Percentiles rank a stretch among this genome's conserved stretches.
These are phyloP conservation scores for Nezara viridula DNA, from an alignment of 2,888 invertebrate genomes.

Conservation along the genomic window DNA sequence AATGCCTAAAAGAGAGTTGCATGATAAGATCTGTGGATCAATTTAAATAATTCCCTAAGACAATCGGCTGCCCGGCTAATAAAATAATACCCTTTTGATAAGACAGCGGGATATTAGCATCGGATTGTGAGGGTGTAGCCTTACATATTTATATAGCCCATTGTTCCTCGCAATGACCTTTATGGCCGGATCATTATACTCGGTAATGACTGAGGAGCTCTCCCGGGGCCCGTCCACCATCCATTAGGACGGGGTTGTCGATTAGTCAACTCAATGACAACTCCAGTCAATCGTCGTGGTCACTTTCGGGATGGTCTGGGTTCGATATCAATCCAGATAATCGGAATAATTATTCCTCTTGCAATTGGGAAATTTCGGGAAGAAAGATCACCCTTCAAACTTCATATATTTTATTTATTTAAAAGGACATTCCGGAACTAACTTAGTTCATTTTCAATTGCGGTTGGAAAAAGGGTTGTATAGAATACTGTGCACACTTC, in stretches of 20 bases:
- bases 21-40: conserved; percentile 34
- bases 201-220: conserved; percentile 46
- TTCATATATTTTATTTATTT: too few species aligned
- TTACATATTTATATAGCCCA: conserved; percentile 53
- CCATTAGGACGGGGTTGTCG: background rate
- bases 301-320: background rate
- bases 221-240: background rate
- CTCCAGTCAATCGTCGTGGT: background rate
- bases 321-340: background rate
- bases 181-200: conserved; percentile 47
- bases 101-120: background rate
- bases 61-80: conserved; percentile 21
- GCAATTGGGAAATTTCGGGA: too few species aligned
- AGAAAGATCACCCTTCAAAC: too few species aligned
- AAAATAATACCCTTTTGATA: conserved; percentile 47
- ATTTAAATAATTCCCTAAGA: conserved; percentile 48
- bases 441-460: too few species aligned
- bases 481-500: too few species aligned
- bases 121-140: conserved; percentile 54
- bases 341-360: background rate
- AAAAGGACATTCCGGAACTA: too few species aligned
- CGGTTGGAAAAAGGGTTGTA: too few species aligned
- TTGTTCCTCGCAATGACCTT: conserved; percentile 52
- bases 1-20: background rate
- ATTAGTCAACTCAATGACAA: conserved; percentile 34